These are phyloP conservation scores for Agrochola lota DNA, from an alignment of 2,888 invertebrate genomes.

Conservation along the genomic window DNA sequence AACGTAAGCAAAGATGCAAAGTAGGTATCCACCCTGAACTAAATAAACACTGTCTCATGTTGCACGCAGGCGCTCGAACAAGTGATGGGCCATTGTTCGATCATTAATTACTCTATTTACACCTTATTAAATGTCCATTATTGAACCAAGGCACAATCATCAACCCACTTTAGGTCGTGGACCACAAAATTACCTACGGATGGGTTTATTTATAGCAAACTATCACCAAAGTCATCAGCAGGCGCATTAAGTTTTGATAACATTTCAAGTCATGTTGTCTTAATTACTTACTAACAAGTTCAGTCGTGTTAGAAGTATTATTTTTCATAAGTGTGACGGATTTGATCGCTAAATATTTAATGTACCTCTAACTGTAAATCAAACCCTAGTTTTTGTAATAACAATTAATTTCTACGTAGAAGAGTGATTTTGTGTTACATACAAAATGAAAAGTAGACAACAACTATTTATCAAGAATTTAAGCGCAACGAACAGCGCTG, in stretches of 20 bases:
- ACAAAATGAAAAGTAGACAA: constrained; percentile 44
- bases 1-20: constrained; percentile 59
- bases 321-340: background rate
- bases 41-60: constrained; percentile 82
- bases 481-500: constrained; percentile 46
- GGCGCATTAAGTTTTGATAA: constrained; percentile 5
- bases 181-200: constrained; percentile 39
- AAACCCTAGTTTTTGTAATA: background rate
- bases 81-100: constrained; percentile 67
- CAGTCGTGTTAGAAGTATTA: background rate
- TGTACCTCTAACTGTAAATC: background rate
- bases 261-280: background rate
- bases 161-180: constrained; percentile 36
- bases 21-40: constrained; percentile 75
- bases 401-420: background rate
- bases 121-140: constrained; percentile 58
- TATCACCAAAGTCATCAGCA: constrained; percentile 33
- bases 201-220: constrained; percentile 21
- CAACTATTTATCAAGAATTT: constrained; percentile 40
- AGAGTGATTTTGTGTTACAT: background rate
- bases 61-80: constrained; percentile 76
- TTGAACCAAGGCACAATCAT: constrained; percentile 42
- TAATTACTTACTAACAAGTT: background rate
- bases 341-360: background rate
- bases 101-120: constrained; percentile 59